Evolutionary conservation across 2,797 vertebrate species (phyloP), one percentile per base, ranked within the genome.

Genomic region (Cynodonichthys magdalenae): DNA sequence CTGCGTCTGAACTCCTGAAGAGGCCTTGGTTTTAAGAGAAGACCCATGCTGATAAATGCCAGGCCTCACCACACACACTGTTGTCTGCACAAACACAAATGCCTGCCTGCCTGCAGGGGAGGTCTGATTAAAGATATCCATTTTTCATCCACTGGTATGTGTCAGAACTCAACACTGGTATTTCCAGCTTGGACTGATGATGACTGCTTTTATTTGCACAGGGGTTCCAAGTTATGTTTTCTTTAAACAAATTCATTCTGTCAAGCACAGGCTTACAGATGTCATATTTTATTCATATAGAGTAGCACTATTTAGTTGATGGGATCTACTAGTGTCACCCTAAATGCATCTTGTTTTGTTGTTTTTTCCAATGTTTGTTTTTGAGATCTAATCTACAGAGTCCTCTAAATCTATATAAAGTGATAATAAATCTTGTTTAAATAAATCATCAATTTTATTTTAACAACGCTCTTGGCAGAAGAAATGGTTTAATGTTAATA

Each of bases 1-100:
- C 77, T 15, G 74, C 51, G 80, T 86, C 80, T 70, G 80, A 79
- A 80, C 86, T 85, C 86, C 82, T 87, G 75, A 90, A 90, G 87
- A 92, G 89, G 87, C 82, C 79, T 82, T 77, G 39, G 71, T 87
- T 83, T 82, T 87, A 91, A 90, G 88, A 85, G 87, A 89, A 92
- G 89, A 91, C 90, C 90, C 92, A 94, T 94, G 93, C 92, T 93
- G 93, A 92, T 95, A 93, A 94, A 94, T 93, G 94, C 93, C 91
- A 87, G 86, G 66, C 68, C 79, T 88, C 94, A 82, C 91, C 88
- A 83, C 89, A 68, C 88, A 81, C 81, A 93, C 92, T 92, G 89
- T 91, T 87, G 90, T 94, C 92, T 89, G 86, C 93, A 89, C 89
- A 83, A 84, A 90, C 87, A 92, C 94, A 93, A 93, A 95, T 95